phyloP scores from a whole-genome alignment of 2,888 invertebrate species.

The Eilema griseolum region DNA sequence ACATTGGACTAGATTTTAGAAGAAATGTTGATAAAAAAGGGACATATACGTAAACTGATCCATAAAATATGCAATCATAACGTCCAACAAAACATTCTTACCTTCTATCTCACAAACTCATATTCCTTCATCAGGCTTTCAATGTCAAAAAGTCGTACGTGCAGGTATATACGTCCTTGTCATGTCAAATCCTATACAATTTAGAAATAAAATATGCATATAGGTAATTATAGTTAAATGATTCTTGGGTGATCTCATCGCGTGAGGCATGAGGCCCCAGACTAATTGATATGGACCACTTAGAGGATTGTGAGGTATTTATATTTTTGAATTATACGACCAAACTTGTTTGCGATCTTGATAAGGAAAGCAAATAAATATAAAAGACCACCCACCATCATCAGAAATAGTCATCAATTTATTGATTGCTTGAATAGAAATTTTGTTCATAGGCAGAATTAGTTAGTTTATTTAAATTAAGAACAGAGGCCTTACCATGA shows the following conservation, averaged over 20 bases:
- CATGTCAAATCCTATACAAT: conserved; percentile 30
- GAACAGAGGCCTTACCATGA: neutral
- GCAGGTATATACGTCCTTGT: conserved; percentile 28
- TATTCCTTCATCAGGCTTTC: neutral
- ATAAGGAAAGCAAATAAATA: conserved; percentile 16
- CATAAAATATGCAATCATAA: neutral
- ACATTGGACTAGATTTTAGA: neutral
- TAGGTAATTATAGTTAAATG: conserved; percentile 51
- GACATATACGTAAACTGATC: neutral
- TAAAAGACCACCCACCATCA: conserved; percentile 5
- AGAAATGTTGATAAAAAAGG: neutral
- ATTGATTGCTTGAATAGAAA: neutral
- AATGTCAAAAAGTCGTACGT: conserved; percentile 20
- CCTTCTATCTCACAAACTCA: neutral
- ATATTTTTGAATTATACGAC: conserved; percentile 13
- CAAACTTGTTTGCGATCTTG: conserved; percentile 12
- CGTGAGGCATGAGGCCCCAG: conserved; percentile 62
- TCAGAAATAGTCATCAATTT: neutral
- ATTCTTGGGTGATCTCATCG: conserved; percentile 60
- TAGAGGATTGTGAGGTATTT: conserved; percentile 31
- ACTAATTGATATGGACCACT: conserved; percentile 52
- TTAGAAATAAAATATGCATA: conserved; percentile 29
- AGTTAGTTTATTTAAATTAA: neutral
- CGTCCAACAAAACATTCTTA: neutral
- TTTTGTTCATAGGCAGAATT: neutral